phyloP scores from a whole-genome alignment of 2,888 invertebrate genomes.

The Microchrysa polita region DNA sequence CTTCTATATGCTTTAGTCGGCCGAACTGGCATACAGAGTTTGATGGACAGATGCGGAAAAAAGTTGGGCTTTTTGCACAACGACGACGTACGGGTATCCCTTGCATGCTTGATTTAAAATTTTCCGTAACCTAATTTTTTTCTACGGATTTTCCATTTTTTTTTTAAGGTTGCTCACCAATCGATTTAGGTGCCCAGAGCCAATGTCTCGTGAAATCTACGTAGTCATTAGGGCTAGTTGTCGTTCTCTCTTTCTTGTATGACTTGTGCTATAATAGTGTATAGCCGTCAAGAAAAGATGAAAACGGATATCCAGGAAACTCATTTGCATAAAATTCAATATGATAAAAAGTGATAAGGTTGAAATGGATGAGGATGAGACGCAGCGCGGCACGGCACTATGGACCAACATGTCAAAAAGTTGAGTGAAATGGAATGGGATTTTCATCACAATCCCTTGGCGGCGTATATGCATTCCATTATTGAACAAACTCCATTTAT shows the following conservation, averaged over 20 bases:
- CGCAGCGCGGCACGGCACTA: background rate
- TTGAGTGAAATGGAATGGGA: background rate
- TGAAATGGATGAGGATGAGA: background rate
- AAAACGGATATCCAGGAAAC: background rate
- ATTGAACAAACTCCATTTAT: slow-evolving; percentile 9
- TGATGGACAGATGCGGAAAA: too few species aligned
- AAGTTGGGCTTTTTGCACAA: too few species aligned
- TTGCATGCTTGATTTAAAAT: slow-evolving; percentile 16
- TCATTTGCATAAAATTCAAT: slow-evolving; percentile 42
- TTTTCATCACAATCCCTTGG: slow-evolving; percentile 8
- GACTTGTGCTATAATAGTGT: background rate
- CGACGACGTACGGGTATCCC: background rate
- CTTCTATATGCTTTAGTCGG: too few species aligned
- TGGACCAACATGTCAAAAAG: background rate
- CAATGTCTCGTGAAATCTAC: slow-evolving; percentile 2
- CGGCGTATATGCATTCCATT: background rate
- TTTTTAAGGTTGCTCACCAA: slow-evolving; percentile 24
- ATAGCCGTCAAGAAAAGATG: background rate
- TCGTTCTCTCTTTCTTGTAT: background rate
- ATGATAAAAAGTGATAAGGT: slow-evolving; percentile 38
- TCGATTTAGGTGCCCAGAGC: slow-evolving; percentile 28
- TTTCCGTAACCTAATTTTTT: background rate
- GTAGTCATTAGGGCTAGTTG: background rate
- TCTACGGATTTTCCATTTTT: background rate
- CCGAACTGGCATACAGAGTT: background rate